Evolutionary conservation across 2,888 invertebrate species (phyloP), one percentile per base, ranked within the genome.

Genomic region (Agonopterix heracliana): DNA sequence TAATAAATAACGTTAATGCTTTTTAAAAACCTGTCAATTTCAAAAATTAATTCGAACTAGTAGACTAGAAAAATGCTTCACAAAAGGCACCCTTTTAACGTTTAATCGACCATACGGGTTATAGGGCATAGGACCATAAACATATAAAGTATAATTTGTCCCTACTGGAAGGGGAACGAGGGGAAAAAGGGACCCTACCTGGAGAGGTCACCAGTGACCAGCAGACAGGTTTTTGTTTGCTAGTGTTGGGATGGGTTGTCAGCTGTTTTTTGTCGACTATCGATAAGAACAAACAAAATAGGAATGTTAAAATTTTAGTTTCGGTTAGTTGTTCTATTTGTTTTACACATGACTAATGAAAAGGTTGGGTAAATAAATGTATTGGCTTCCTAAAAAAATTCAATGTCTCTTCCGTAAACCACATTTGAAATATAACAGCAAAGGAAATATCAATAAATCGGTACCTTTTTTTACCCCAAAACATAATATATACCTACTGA

Each of bases 201-300:
- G 75, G 26, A 73, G 75, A 74, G 74, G 79, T 79, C 80, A 78
- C 58, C 61, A 59, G 55, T 75, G 78, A 71, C 76, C 80, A 66
- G 53, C 71, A 75, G 78, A 81, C 84, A 70, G 78, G 84, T 82
- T 83, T 81, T 78, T 81, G 66, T 71, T 68, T 53, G 54, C 51
- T 72, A 77, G 73, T 57, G 74, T 59, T 63, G 73, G 49, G 60
- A 34, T 13, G 3, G 9, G 4, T 0, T 13, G 57, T 69, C 73
- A 74, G 69, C 72, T 77, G 75, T 66, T 68, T 35, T 14, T 60
- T 63, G 52, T 60, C 56, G 56, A 59, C 26, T 56, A 51, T 57
- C 52, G 51, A 52, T 41, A 41, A 41, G 9, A 11, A 26, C 1
- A 7, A 26, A 26, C 5, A 7, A 26, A 26, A 26, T 1, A n/a